These are phyloP conservation scores for Scaptomyza pallida DNA, from an alignment of 1,140 invertebrate species.

Conservation along the genomic window DNA sequence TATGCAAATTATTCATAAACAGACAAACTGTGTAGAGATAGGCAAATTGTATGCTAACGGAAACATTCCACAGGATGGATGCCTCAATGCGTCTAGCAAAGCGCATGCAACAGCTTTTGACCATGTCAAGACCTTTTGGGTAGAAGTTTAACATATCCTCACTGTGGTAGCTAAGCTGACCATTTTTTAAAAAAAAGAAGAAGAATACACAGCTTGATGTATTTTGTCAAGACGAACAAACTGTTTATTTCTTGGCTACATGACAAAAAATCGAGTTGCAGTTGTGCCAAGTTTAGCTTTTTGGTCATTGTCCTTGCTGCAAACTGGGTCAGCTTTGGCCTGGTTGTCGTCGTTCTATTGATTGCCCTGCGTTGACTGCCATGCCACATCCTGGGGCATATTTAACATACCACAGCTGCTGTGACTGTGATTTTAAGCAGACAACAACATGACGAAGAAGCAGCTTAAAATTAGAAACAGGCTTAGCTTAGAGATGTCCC, in stretches of 20 bases:
- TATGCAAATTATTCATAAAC: constrained; percentile 41
- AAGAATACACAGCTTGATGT: no score
- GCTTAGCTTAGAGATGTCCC: constrained; percentile 13
- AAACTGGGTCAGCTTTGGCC: constrained; percentile 74
- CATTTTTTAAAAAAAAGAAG: no score
- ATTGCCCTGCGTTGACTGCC: constrained; percentile 46
- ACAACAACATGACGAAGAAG: neutral
- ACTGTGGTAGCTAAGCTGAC: neutral
- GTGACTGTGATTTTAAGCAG: constrained; percentile 24
- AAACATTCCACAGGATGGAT: constrained; percentile 31
- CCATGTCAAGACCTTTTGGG: constrained; percentile 29
- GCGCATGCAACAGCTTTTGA: constrained; percentile 64
- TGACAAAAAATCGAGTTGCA: constrained; percentile 27
- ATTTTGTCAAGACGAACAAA: no score
- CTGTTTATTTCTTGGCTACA: no score
- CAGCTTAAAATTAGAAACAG: constrained; percentile 26
- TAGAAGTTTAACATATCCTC: neutral
- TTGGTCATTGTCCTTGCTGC: constrained; percentile 42
- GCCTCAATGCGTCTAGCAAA: constrained; percentile 59
- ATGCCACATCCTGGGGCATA: constrained; percentile 8
- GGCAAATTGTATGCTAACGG: neutral
- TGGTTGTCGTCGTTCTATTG: constrained; percentile 61
- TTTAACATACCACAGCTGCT: constrained; percentile 21
- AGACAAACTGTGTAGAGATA: neutral
- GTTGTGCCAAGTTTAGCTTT: constrained; percentile 18